A percentile compares a stretch with the other conserved stretches of the same genome.
Evolutionary conservation across 2,113 vertebrate genomes (phyloP).

Genomic region (Scolopax mira): DNA sequence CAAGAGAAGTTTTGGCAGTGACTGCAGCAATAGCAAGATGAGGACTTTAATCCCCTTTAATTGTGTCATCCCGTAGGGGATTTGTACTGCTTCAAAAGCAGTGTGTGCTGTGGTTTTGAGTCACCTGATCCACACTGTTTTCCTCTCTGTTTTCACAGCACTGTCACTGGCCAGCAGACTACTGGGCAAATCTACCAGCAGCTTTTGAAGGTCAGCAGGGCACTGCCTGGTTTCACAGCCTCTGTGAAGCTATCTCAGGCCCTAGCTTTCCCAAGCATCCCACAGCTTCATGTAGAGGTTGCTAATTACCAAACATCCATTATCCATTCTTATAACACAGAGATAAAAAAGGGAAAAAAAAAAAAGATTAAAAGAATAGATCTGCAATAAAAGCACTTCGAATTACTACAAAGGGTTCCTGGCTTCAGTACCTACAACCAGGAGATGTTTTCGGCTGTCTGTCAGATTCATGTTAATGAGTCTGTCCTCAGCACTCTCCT

Average conservation of each 20-base stretch:
- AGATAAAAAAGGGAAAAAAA: neutral
- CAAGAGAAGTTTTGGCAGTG: conserved; percentile 47
- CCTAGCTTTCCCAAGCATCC: conserved; percentile 6
- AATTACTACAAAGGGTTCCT: neutral
- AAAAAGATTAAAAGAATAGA: neutral
- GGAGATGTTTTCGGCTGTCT: neutral
- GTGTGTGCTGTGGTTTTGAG: conserved; percentile 44
- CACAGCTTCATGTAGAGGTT: neutral
- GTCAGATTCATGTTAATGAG: neutral
- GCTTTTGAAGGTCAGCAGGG: conserved; percentile 26
- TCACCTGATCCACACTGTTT: conserved; percentile 63
- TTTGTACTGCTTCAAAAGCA: conserved; percentile 68
- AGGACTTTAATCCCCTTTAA: conserved; percentile 58
- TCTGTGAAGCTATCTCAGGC: neutral
- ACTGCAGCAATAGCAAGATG: neutral
- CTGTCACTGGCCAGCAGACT: conserved; percentile 30
- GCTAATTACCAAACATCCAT: neutral
- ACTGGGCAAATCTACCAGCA: conserved; percentile 46
- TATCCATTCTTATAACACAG: neutral
- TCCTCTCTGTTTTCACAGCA: conserved; percentile 57
- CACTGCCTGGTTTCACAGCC: conserved; percentile 21
- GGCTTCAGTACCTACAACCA: neutral
- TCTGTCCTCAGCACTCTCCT: neutral
- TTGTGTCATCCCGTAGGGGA: conserved; percentile 34
- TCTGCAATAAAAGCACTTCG: neutral